These are phyloP conservation scores for Anoplopoma fimbria DNA, from an alignment of 2,113 vertebrate species.

Conservation along the genomic window DNA sequence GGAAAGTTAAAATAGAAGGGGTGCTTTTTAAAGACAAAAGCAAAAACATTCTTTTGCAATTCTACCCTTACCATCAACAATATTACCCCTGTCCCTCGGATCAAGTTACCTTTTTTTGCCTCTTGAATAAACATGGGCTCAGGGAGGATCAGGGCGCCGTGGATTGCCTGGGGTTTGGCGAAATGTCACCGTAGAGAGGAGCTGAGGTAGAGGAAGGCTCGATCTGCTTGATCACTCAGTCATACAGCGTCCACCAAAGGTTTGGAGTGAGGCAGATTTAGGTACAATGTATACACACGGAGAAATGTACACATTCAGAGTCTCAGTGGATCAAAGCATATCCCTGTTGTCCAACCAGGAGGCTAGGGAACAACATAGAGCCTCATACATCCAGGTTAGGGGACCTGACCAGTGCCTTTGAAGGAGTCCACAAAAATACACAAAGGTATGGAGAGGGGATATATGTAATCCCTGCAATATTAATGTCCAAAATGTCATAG, in stretches of 20 bases:
- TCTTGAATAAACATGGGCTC: slow-evolving; percentile 73
- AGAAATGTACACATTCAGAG: slow-evolving; percentile 25
- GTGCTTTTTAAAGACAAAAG: slow-evolving; percentile 52
- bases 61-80: slow-evolving; percentile 7
- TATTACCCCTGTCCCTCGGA: slow-evolving; percentile 8
- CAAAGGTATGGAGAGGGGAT: slow-evolving; percentile 75
- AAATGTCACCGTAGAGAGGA: slow-evolving; percentile 74
- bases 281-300: slow-evolving; percentile 18
- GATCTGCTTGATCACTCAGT: slow-evolving; percentile 78
- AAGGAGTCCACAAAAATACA: slow-evolving; percentile 58
- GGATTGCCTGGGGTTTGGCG: slow-evolving; percentile 68
- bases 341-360: slow-evolving; percentile 57
- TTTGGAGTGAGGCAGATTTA: slow-evolving; percentile 63
- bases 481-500: slow-evolving; percentile 90
- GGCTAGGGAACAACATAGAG: slow-evolving; percentile 6
- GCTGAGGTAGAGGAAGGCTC: slow-evolving; percentile 57
- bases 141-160: slow-evolving; percentile 58
- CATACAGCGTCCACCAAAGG: slow-evolving; percentile 67
- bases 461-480: slow-evolving; percentile 85
- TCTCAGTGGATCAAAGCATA: slow-evolving; percentile 56
- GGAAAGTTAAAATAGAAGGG: slow-evolving; percentile 54
- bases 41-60: slow-evolving; percentile 50
- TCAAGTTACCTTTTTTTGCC: slow-evolving; percentile 6
- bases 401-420: slow-evolving; percentile 66
- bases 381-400: slow-evolving; percentile 56